These are phyloP conservation scores for Heteromormyrus szaboi DNA, from an alignment of 2,797 vertebrate genomes.

Conservation along the genomic window DNA sequence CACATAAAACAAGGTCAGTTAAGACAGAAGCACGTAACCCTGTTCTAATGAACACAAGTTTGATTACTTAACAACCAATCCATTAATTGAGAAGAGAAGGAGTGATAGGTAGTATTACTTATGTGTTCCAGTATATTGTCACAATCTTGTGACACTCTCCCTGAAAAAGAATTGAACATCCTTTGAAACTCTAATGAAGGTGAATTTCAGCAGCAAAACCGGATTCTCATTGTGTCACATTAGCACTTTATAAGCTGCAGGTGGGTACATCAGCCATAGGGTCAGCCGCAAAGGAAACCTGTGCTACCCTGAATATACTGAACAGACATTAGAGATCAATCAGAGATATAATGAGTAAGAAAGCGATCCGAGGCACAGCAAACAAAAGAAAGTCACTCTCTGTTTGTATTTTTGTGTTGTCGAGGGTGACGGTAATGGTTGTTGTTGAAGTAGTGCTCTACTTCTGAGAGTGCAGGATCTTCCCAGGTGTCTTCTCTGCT, in stretches of 20 bases:
- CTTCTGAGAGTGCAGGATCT: slow-evolving; percentile 57
- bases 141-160: not conserved
- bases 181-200: not conserved
- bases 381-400: not conserved
- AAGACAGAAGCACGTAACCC: not conserved
- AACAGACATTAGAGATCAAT: not conserved
- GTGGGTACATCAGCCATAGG: not conserved
- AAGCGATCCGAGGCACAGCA: not conserved
- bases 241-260: not conserved
- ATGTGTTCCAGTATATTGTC: not conserved
- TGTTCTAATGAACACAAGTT: not conserved
- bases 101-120: not conserved
- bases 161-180: not conserved
- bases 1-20: not conserved
- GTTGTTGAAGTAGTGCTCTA: slow-evolving; percentile 60
- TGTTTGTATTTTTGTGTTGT: not conserved
- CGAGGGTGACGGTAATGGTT: not conserved
- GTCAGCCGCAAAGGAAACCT: not conserved
- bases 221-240: not conserved
- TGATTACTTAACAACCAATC: not conserved
- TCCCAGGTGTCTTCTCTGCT: slow-evolving; percentile 35
- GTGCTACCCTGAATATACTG: not conserved
- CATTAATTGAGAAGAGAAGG: not conserved
- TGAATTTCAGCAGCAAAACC: not conserved
- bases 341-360: not conserved